Base-by-base conservation (phyloP, 2,888 invertebrate species). In the Drosophila incognita region DNA sequence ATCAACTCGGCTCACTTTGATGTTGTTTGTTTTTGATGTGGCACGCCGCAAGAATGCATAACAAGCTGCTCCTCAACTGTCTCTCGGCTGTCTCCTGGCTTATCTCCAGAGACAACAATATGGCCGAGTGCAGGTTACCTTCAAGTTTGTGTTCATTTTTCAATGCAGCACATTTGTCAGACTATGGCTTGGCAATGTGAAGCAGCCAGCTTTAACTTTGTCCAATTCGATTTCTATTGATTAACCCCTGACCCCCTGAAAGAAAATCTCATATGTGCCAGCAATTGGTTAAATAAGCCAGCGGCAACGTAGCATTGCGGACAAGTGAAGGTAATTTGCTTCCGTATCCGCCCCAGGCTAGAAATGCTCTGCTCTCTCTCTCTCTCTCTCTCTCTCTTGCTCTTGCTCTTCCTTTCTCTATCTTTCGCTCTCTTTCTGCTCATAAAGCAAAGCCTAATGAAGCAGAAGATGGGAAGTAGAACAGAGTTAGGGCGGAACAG, bases 301-400 rank as follows among this genome's bases (percentile, higher is more conserved):
- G 38, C 64, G 77, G 70, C 76, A 46, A 31, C 46, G 56, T 58
- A 42, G 46, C 58, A 76, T 27, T 66, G 73, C 80, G 65, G 73
- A 89, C 78, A 89, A 89, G 81, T 78, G 74, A 81, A 81, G 81
- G 76, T 87, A 89, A 87, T 89, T 83, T 74, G 72, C 61, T 73
- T 76, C 69, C 83, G 74, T 63, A 36, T 51, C 69, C 48, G 40
- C 77, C 66, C 24, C 38, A 35, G 73, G 87, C 79, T 21, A 69
- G 31, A 21, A 40, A 54, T 42, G 21, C 40, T 40, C n/a, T 1
- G 8, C 21, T 29, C 46, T 10, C 36, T 8, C 35, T 48, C 46
- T 21, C 48, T 49, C 13, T 51, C 7, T 21, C 49, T 10, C 51
- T 4, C 42, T 27, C 38, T 27, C 46, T 49, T 18, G 18, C 15